Base-by-base conservation (phyloP, 1,140 invertebrate species). In the Drosophila auraria region DNA sequence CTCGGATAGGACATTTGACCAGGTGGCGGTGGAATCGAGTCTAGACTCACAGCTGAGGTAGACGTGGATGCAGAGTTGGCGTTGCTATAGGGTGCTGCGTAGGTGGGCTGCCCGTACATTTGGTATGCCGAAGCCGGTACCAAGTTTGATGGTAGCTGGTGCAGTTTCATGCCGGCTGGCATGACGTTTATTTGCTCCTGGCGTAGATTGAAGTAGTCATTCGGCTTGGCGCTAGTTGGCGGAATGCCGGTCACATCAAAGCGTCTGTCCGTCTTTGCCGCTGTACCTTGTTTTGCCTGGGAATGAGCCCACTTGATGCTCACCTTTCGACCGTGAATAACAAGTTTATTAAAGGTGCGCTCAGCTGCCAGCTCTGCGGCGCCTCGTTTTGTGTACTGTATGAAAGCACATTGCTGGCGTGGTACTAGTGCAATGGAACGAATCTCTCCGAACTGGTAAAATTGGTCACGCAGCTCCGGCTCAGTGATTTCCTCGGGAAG, bases 381-480 rank as follows among this genome's bases (percentile, higher is more conserved):
- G 54, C 94, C 94, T 68, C 99, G 94, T 36, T 96, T 96, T 0
- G 98, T 99, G 92, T 98, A 99, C 91, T 99, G 98, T 6, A 99
- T 97, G 93, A 99, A 99, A 1, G 98, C 98, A 94, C 99, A 99
- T 83, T 99, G 98, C 83, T 99, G 98, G 79, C 98, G 96, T 0
- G 96, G 95, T 3, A 99, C 97, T 78, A 99, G 94, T 47, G 98
- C 98, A 2, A 99, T 95, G 3, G 96, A 97, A 25, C 99, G 95
- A 60, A 99, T 99, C 94, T 99, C 99, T n/a, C 99, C 99, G 94
- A 97, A 99, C 93, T 99, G 99, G 94, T 99, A 99, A 92, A 99
- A 99, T 92, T 93, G 91, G 56, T 93, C 86, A 5, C 83, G 75
- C 12, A 99, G 94, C 89, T 99, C 98, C 74, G 98, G 97, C 91